phyloP scores from a whole-genome alignment of 2,113 vertebrate genomes.

The Coryphaenoides rupestris region DNA sequence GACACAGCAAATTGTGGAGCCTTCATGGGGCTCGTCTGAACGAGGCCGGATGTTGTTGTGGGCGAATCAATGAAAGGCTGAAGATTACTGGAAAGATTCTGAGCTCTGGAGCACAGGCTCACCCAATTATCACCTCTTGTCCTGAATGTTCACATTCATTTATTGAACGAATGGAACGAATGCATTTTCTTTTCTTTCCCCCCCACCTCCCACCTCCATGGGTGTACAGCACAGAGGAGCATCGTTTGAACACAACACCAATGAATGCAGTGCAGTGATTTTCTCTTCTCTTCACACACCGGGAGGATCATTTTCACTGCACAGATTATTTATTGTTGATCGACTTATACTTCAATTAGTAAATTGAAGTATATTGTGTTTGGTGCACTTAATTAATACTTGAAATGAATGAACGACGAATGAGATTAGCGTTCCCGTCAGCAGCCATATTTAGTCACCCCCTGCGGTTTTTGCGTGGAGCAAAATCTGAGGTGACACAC shows the following conservation, averaged over 20 bases:
- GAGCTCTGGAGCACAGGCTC: conserved; percentile 1
- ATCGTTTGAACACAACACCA: too few species aligned
- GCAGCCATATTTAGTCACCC: not conserved
- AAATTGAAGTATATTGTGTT: not conserved
- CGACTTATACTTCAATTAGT: too few species aligned
- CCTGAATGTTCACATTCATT: conserved; percentile 10
- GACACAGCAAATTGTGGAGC: conserved; percentile 21
- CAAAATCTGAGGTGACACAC: not conserved
- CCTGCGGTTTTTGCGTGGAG: not conserved
- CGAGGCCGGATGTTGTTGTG: conserved; percentile 18
- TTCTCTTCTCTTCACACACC: too few species aligned
- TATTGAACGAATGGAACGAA: not conserved
- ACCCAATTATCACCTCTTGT: conserved; percentile 4
- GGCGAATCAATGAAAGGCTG: not conserved
- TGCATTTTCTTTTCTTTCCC: not conserved
- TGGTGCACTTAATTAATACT: not conserved
- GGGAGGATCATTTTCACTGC: too few species aligned
- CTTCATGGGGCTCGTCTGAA: conserved; percentile 5
- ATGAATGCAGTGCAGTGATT: too few species aligned
- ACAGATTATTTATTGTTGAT: too few species aligned
- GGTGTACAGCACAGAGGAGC: too few species aligned
- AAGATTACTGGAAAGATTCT: not conserved
- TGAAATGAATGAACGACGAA: not conserved
- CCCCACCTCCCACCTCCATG: too few species aligned
- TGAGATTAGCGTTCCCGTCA: not conserved